A percentile compares a stretch with the other conserved stretches of the same genome.
These are phyloP conservation scores for Hippopotamus amphibius DNA, from an alignment of 2,113 vertebrate species.

Conservation along the genomic window DNA sequence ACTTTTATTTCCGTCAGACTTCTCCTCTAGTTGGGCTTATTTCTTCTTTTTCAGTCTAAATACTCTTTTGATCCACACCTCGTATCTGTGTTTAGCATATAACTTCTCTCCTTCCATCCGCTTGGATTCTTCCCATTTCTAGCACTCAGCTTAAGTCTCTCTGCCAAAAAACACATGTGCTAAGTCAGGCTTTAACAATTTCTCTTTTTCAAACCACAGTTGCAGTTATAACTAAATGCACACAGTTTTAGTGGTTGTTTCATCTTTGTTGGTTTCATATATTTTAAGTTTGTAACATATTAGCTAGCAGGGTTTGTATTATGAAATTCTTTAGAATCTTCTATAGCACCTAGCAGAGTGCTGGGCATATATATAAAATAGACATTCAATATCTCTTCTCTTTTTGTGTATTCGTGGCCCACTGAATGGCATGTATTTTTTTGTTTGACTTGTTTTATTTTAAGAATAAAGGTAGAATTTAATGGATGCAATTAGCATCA, in stretches of 20 bases:
- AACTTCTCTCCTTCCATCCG: neutral
- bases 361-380: neutral
- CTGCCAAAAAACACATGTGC: neutral
- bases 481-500: neutral
- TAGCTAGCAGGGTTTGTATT: neutral
- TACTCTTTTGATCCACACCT: neutral
- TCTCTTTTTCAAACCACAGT: neutral
- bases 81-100: neutral
- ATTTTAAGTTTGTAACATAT: neutral
- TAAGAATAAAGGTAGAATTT: neutral
- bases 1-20: neutral
- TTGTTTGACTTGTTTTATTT: neutral
- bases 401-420: neutral
- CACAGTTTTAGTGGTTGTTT: neutral
- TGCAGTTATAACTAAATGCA: neutral
- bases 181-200: neutral
- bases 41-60: neutral
- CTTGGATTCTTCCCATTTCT: neutral
- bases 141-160: neutral
- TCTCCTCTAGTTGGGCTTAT: neutral
- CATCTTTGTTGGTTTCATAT: neutral
- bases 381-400: neutral
- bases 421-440: neutral
- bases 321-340: neutral
- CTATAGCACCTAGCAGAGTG: too few species aligned